phyloP scores from a whole-genome alignment of 2,888 invertebrate species.

The Papilio demoleus region DNA sequence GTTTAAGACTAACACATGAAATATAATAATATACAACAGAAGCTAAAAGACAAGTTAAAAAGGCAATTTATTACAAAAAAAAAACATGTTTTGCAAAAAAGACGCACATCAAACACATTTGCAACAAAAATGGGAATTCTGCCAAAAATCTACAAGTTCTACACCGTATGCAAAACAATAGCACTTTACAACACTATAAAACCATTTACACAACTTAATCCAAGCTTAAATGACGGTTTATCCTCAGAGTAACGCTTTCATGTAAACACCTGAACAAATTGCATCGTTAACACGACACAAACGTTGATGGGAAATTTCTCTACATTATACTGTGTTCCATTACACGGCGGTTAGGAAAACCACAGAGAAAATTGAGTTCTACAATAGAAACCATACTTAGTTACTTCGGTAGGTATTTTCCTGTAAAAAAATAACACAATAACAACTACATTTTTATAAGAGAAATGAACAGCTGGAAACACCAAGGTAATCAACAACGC shows the following conservation, averaged over 20 bases:
- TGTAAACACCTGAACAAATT: constrained; percentile 21
- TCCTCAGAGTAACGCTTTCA: constrained; percentile 9
- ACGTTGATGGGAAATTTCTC: constrained; percentile 23
- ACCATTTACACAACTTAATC: constrained; percentile 8
- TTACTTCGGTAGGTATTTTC: not conserved
- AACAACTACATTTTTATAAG: not conserved
- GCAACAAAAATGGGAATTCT: constrained; percentile 7
- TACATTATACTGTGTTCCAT: constrained; percentile 11
- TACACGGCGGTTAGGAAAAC: constrained; percentile 20
- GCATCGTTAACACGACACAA: constrained; percentile 2
- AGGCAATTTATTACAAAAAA: not conserved
- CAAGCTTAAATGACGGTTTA: constrained; percentile 12
- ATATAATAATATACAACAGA: not conserved
- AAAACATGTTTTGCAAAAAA: not conserved
- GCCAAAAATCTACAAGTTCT: constrained; percentile 15
- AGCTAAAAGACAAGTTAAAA: no score
- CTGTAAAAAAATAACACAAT: constrained; percentile 7
- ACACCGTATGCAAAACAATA: not conserved
- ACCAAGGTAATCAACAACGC: no score
- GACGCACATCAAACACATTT: not conserved
- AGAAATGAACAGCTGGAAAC: no score
- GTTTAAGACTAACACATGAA: not conserved
- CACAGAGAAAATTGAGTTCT: constrained; percentile 29
- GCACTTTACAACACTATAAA: not conserved
- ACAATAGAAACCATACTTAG: constrained; percentile 10